These are phyloP conservation scores for Ceratothoa steindachneri DNA, from an alignment of 2,888 invertebrate genomes.

Conservation along the genomic window DNA sequence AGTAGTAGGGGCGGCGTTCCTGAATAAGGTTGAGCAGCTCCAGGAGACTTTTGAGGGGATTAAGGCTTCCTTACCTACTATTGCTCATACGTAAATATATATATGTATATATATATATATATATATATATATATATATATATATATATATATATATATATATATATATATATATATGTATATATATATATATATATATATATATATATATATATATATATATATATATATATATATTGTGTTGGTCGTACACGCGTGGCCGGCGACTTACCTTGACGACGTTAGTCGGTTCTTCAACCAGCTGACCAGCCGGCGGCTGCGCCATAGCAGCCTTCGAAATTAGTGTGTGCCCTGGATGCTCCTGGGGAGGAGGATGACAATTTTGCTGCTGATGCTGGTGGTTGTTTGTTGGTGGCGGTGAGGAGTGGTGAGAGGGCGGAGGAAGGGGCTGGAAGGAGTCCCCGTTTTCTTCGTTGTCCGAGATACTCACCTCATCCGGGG, in stretches of 20 bases:
- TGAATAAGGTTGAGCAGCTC: too few relatives aligned
- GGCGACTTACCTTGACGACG: too few relatives aligned
- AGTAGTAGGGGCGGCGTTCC: too few relatives aligned
- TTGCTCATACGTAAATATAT: too few relatives aligned
- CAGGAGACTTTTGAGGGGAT: too few relatives aligned
- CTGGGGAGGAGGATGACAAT: background rate
- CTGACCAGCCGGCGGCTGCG: background rate
- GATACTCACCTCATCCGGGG: conserved; percentile 40
- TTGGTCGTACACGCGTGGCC: too few relatives aligned
- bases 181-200: conserved; percentile 16
- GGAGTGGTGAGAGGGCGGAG: background rate
- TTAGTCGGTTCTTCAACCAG: background rate
- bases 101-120: background rate
- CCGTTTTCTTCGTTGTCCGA: conserved; percentile 30
- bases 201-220: too few relatives aligned
- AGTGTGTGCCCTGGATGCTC: too few relatives aligned
- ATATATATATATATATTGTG: too few relatives aligned
- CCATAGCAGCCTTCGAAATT: too few relatives aligned
- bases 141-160: conserved; percentile 14
- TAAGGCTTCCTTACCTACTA: too few relatives aligned
- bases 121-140: background rate
- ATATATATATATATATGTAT: conserved; percentile 12
- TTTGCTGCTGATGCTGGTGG: background rate
- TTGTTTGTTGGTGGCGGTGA: background rate
- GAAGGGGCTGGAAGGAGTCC: background rate